Evolutionary conservation across 2,113 vertebrate species (phyloP), one percentile per base, ranked within the genome.

Genomic region (Ahaetulla prasina): DNA sequence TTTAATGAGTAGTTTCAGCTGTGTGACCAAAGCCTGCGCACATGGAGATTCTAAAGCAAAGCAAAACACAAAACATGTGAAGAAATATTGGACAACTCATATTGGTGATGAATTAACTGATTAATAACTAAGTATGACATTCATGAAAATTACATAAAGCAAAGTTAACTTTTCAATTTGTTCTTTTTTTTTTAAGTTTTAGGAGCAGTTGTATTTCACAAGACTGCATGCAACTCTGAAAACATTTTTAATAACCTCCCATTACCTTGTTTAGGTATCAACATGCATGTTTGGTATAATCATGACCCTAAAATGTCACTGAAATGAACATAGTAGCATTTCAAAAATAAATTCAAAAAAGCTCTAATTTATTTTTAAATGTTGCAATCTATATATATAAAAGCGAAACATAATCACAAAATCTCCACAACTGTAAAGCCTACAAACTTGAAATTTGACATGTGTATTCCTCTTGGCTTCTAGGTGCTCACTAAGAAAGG

Each of bases 1-100:
- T 94, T 50, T 92, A 91, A 89, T 90, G 90, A 92, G 91, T 45
- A 47, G 10, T 74, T 35, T 50, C 85, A 39, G 47, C 88, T 49
- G 55, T 89, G 68, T 27, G 8, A 89, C 47, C 68, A 88, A 88
- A 91, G 27, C 91, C 2, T 45, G 8, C 4, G 2, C 68, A 52
- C 45, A 54, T 91, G 87, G n/a, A 45, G 45, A 23, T 43, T 55
- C 35, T 87, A 63, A 47, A 35, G 45, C 35, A n/a, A 80, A 84
- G 25, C 20, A 92, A 92, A 88, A 8, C 47, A 27, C 87, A 35
- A 49, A 60, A 55, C 23, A 9, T 12, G 1, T 25, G 53, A 45
- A 63, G 8, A 84, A 92, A 88, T 88, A 45, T 53, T 22, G 60
- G 8, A 47, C 49, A 80, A n/a, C 52, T 49, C 63, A 89, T 9